Evolutionary conservation across 2,113 vertebrate species (phyloP).

Genomic region (Cromileptes altivelis): DNA sequence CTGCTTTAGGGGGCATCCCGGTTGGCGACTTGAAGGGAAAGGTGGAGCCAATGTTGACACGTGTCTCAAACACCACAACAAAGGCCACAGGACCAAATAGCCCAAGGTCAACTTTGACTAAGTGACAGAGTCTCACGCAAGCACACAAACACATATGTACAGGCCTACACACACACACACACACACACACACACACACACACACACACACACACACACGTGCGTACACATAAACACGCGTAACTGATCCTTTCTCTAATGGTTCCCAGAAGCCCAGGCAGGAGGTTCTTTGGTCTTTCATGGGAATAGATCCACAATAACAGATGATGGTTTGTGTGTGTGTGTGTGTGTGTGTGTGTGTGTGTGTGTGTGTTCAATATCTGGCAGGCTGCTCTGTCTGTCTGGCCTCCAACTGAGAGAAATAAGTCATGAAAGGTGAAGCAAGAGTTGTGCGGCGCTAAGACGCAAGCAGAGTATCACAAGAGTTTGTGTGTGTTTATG

Average conservation of each 20-base stretch:
- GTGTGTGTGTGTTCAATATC: constrained; percentile 58
- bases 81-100: constrained; percentile 74
- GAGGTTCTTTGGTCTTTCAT: constrained; percentile 81
- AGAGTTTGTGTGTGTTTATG: constrained; percentile 52
- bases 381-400: constrained; percentile 69
- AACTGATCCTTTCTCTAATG: constrained; percentile 81
- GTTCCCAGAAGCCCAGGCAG: constrained; percentile 78
- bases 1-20: constrained; percentile 39
- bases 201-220: constrained; percentile 48
- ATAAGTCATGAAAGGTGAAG: constrained; percentile 76
- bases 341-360: constrained; percentile 21
- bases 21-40: constrained; percentile 32
- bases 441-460: constrained; percentile 57
- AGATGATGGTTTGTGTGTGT: constrained; percentile 69
- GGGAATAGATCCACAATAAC: constrained; percentile 82
- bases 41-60: constrained; percentile 64
- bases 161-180: constrained; percentile 21
- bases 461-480: constrained; percentile 50
- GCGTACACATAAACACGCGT: constrained; percentile 68
- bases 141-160: constrained; percentile 47
- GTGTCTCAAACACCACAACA: constrained; percentile 79
- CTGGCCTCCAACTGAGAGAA: constrained; percentile 66
- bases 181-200: constrained; percentile 37
- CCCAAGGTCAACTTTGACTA: constrained; percentile 71
- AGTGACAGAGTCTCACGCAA: constrained; percentile 74